phyloP scores from a whole-genome alignment of 1,140 invertebrate genomes.

The Micrasema minimum region DNA sequence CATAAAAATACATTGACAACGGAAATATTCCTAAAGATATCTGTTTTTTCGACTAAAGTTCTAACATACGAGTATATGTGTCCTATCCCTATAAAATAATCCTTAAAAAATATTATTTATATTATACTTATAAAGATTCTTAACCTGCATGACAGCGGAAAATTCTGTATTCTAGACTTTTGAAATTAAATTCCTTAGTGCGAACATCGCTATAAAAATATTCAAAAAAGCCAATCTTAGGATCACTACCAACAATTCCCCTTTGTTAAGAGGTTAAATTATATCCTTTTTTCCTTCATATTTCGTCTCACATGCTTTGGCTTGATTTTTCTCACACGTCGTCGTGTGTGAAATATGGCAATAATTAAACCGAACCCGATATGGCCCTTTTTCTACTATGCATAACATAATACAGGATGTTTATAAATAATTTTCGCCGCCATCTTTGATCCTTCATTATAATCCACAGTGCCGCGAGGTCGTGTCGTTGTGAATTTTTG shows the following conservation, averaged over 20 bases:
- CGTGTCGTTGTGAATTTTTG: too few relatives aligned
- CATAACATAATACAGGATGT: neutral
- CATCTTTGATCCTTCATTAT: too few relatives aligned
- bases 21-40: too few relatives aligned
- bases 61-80: too few relatives aligned
- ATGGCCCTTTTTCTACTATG: slow-evolving; percentile 9
- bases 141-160: neutral
- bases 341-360: slow-evolving; percentile 10
- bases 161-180: slow-evolving; percentile 34
- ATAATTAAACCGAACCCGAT: slow-evolving; percentile 23
- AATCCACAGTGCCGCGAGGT: too few relatives aligned
- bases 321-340: slow-evolving; percentile 2
- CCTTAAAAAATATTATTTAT: too few relatives aligned
- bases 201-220: slow-evolving; percentile 6
- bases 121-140: too few relatives aligned
- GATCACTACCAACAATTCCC: slow-evolving; percentile 12
- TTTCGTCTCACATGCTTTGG: neutral
- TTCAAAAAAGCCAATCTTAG: slow-evolving; percentile 18
- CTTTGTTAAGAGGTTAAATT: slow-evolving; percentile 26
- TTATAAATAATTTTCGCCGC: neutral
- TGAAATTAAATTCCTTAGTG: slow-evolving; percentile 37
- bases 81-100: too few relatives aligned
- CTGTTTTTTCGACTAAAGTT: too few relatives aligned
- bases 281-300: slow-evolving; percentile 15
- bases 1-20: too few relatives aligned